These are phyloP conservation scores for Mesorhabditis sp. DNA, from an alignment of 2,888 invertebrate species.

Conservation along the genomic window DNA sequence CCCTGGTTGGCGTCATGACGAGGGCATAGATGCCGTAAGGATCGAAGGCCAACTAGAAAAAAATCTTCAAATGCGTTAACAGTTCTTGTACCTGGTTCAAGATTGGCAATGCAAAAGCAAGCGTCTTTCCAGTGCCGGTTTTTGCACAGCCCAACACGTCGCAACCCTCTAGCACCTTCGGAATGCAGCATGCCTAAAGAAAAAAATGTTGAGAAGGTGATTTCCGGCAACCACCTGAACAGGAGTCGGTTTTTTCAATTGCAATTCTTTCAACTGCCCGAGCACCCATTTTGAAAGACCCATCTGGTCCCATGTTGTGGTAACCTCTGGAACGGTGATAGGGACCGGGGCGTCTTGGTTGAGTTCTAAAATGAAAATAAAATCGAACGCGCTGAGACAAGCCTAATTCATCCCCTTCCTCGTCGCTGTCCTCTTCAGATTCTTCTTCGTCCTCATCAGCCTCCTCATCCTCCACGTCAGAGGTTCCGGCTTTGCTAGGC, in stretches of 20 bases:
- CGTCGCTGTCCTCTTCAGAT: conserved; percentile 18
- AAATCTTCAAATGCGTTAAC: not conserved
- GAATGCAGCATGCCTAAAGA: conserved; percentile 49
- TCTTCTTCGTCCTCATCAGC: conserved; percentile 17
- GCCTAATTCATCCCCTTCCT: conserved; percentile 9
- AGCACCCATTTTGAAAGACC: conserved; percentile 46
- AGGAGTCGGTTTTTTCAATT: conserved; percentile 46
- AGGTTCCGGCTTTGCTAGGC: conserved; percentile 10
- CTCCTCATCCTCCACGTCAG: conserved; percentile 13
- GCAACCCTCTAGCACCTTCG: conserved; percentile 61
- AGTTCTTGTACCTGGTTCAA: conserved; percentile 37
- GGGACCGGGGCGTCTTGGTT: not conserved
- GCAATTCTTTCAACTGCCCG: conserved; percentile 45
- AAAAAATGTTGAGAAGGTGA: not conserved
- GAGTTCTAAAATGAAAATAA: not conserved
- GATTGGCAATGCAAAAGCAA: conserved; percentile 76
- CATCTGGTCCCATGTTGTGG: conserved; percentile 34
- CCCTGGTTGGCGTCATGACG: conserved; percentile 81
- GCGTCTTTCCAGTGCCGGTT: conserved; percentile 95
- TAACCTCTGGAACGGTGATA: not conserved
- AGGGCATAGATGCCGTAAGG: conserved; percentile 93
- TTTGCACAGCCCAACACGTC: conserved; percentile 94
- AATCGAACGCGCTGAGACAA: not conserved
- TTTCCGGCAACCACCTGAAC: conserved; percentile 35
- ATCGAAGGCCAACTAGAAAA: conserved; percentile 73